Evolutionary conservation across 2,888 invertebrate genomes (phyloP).

Genomic region (Yponomeuta evonymella): DNA sequence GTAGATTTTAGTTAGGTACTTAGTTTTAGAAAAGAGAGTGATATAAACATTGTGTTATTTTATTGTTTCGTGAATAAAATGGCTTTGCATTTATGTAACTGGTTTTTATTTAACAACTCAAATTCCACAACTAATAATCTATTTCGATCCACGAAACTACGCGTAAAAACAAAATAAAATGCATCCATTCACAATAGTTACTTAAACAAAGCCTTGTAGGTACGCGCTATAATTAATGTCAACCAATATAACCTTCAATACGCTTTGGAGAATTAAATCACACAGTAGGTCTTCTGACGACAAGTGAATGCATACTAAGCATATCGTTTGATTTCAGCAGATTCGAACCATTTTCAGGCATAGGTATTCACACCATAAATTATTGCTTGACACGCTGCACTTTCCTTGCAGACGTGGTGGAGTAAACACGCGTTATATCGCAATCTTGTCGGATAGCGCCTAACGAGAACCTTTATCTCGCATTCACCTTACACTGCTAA

Average conservation of each 20-base stretch:
- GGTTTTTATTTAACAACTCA: slow-evolving; percentile 11
- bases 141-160: not conserved
- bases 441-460: too few species aligned
- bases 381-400: too few species aligned
- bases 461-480: too few species aligned
- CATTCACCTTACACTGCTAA: too few species aligned
- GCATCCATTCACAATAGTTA: not conserved
- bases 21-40: not conserved
- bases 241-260: not conserved
- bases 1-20: not conserved
- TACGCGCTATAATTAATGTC: not conserved
- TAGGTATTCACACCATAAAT: too few species aligned
- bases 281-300: too few species aligned
- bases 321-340: too few species aligned
- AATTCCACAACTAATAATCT: not conserved
- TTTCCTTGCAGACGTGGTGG: too few species aligned
- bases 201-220: not conserved
- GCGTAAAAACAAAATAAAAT: not conserved
- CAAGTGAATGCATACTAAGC: too few species aligned
- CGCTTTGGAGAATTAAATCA: too few species aligned
- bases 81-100: not conserved
- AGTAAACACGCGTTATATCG: too few species aligned
- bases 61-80: slow-evolving; percentile 5
- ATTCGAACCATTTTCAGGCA: too few species aligned
- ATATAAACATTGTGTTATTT: not conserved